phyloP scores from a whole-genome alignment of 2,888 invertebrate species.

The Heteromurus nitidus region DNA sequence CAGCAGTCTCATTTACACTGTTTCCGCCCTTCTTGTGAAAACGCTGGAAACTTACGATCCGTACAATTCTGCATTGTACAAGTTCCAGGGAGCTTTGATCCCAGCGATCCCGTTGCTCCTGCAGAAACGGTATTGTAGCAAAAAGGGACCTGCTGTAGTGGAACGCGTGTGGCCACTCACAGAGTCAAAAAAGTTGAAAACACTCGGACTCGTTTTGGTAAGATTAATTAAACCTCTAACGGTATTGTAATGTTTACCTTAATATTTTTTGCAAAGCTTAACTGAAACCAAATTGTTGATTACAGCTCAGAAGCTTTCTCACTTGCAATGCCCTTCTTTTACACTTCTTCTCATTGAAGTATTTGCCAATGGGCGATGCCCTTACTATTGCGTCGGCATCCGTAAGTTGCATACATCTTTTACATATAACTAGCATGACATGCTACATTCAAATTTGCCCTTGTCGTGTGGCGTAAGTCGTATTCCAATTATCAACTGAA shows the following conservation, averaged over 20 bases:
- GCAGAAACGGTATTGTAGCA: conserved; percentile 34
- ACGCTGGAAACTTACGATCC: conserved; percentile 62
- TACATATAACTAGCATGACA: not conserved
- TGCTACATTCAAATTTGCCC: not conserved
- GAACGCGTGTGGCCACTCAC: conserved; percentile 46
- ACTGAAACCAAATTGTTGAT: no score
- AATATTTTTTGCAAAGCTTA: not conserved
- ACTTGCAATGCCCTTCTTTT: conserved; percentile 64
- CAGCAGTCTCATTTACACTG: conserved; percentile 43
- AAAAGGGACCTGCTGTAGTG: conserved; percentile 18
- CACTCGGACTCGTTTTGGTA: conserved; percentile 50
- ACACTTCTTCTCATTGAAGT: conserved; percentile 60
- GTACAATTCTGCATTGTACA: conserved; percentile 61
- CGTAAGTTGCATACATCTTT: conserved; percentile 14
- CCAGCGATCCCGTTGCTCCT: conserved; percentile 57
- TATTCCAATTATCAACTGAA: not conserved
- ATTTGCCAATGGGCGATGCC: conserved; percentile 62
- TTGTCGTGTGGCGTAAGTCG: not conserved
- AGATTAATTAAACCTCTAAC: conserved; percentile 19
- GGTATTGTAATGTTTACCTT: no score
- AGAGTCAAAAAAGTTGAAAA: conserved; percentile 34
- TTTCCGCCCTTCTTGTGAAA: conserved; percentile 62
- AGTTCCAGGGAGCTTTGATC: conserved; percentile 65
- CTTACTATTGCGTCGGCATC: conserved; percentile 57
- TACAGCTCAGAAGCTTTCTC: conserved; percentile 67